A percentile compares a stretch with the other conserved stretches of the same genome.
phyloP scores from a whole-genome alignment of 2,888 invertebrate species.

The Blomia tropicalis region DNA sequence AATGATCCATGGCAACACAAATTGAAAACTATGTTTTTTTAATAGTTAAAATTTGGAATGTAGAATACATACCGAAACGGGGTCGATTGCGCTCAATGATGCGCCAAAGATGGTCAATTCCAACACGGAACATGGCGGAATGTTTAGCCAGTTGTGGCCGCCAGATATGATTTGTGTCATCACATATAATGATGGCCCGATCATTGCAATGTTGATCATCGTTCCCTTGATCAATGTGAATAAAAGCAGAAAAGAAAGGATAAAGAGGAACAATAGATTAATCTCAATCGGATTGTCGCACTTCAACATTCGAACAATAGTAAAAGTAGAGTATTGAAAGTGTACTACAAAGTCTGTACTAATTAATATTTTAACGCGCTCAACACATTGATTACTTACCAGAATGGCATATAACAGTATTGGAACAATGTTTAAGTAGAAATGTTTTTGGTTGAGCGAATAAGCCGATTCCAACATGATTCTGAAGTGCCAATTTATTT shows the following conservation, averaged over 20 bases:
- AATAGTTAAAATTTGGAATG: neutral
- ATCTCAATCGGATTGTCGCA: too few relatives aligned
- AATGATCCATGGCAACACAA: too few relatives aligned
- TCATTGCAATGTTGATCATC: slow-evolving; percentile 21
- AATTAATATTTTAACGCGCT: too few relatives aligned
- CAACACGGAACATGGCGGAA: slow-evolving; percentile 25
- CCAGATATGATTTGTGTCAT: slow-evolving; percentile 25
- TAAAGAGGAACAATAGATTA: too few relatives aligned
- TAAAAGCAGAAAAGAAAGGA: too few relatives aligned
- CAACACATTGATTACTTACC: slow-evolving; percentile 34
- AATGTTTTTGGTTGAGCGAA: slow-evolving; percentile 42
- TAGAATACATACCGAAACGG: slow-evolving; percentile 40
- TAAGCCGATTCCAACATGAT: slow-evolving; percentile 44
- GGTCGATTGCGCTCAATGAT: slow-evolving; percentile 45
- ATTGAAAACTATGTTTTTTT: too few relatives aligned
- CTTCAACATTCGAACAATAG: too few relatives aligned
- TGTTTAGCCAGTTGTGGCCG: slow-evolving; percentile 28
- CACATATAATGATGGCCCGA: slow-evolving; percentile 31
- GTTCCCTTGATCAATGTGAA: slow-evolving; percentile 21
- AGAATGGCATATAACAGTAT: slow-evolving; percentile 43
- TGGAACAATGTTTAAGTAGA: slow-evolving; percentile 42
- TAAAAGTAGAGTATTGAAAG: too few relatives aligned
- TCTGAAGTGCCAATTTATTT: too few relatives aligned
- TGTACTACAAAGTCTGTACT: too few relatives aligned
- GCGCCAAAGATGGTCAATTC: slow-evolving; percentile 39